Evolutionary conservation across 2,888 invertebrate genomes (phyloP).

Genomic region (Amiota minor): DNA sequence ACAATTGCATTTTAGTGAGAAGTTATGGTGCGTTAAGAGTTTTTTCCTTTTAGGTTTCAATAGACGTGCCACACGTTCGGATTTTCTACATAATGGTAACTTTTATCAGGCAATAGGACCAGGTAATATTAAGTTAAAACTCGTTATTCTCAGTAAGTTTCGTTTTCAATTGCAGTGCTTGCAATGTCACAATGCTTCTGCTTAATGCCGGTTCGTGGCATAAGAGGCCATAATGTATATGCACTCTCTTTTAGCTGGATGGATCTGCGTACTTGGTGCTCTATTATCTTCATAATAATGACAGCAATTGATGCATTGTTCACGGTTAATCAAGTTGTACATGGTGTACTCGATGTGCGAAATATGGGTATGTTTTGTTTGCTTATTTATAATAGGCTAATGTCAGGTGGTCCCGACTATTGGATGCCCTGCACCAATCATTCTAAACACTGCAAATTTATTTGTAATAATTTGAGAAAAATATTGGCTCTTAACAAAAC

Average conservation of each 20-base stretch:
- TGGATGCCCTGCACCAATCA: no score
- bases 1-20: background rate
- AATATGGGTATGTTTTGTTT: slow-evolving; percentile 61
- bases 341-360: slow-evolving; percentile 59
- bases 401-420: no score
- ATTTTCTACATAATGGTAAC: slow-evolving; percentile 62
- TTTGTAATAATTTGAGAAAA: background rate
- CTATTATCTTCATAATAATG: slow-evolving; percentile 53
- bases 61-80: slow-evolving; percentile 45
- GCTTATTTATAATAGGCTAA: no score
- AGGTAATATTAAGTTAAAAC: slow-evolving; percentile 45
- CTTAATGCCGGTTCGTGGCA: slow-evolving; percentile 69
- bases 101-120: slow-evolving; percentile 69
- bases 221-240: slow-evolving; percentile 54
- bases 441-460: no score
- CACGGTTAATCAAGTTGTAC: slow-evolving; percentile 52
- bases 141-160: slow-evolving; percentile 29
- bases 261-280: slow-evolving; percentile 64
- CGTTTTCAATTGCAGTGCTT: slow-evolving; percentile 53
- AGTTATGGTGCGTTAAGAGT: background rate
- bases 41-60: slow-evolving; percentile 5
- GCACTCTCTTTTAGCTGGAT: slow-evolving; percentile 69
- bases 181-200: slow-evolving; percentile 68
- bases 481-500: background rate
- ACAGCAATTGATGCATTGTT: slow-evolving; percentile 58